Conservation (phyloP, 2,888 invertebrate species). For the Steinernema carpocapsae region DNA sequence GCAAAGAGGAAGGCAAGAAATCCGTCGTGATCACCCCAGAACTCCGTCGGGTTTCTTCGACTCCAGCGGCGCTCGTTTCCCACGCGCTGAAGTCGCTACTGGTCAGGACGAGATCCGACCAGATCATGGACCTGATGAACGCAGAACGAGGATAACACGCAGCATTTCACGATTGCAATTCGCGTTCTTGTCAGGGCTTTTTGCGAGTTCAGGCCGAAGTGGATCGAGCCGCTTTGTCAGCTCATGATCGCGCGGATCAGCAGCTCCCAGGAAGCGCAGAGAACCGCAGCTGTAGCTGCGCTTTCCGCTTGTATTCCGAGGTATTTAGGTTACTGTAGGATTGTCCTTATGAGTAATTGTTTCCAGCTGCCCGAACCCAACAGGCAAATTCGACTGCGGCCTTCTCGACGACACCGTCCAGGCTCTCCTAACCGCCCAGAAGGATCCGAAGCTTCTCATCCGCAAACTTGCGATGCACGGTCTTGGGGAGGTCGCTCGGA, state of each 20-base stretch:
- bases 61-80: constrained; percentile 48
- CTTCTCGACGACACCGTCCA: constrained; percentile 41
- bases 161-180: constrained; percentile 57
- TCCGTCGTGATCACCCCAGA: constrained; percentile 61
- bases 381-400: constrained; percentile 54
- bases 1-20: constrained; percentile 19
- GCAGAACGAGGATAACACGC: constrained; percentile 58
- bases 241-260: constrained; percentile 11
- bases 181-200: constrained; percentile 49
- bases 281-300: constrained; percentile 58
- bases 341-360: no score
- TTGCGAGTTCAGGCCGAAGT: constrained; percentile 50
- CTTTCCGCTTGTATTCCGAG: constrained; percentile 49
- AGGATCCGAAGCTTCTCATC: constrained; percentile 43
- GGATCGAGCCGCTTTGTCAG: constrained; percentile 48
- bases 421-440: constrained; percentile 41
- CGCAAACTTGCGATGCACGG: constrained; percentile 32
- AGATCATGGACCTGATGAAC: constrained; percentile 64
- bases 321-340: no score
- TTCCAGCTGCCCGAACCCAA: constrained; percentile 50
- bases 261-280: constrained; percentile 51
- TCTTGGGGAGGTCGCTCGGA: constrained; percentile 10
- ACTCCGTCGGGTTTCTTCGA: constrained; percentile 48
- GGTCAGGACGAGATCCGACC: constrained; percentile 45
- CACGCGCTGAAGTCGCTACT: constrained; percentile 47